Evolutionary conservation across 2,797 vertebrate genomes (phyloP).

Genomic region (Lacerta viridis): DNA sequence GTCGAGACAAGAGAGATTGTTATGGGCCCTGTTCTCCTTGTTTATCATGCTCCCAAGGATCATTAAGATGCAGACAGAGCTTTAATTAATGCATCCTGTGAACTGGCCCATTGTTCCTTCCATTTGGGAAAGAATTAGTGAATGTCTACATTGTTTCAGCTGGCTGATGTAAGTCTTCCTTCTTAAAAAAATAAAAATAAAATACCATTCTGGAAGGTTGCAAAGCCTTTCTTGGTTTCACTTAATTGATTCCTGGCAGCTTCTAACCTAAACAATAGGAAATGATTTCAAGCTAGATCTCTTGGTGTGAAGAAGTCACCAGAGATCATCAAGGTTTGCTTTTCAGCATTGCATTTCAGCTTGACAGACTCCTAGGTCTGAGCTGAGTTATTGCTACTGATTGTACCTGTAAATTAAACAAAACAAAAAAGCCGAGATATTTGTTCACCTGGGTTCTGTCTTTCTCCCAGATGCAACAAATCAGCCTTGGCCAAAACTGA

Average conservation of each 20-base stretch:
- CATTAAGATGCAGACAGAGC: background rate
- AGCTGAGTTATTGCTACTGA: background rate
- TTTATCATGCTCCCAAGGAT: background rate
- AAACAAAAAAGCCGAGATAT: background rate
- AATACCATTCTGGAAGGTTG: background rate
- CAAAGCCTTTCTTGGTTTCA: background rate
- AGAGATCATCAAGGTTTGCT: background rate
- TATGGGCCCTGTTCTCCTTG: accelerated
- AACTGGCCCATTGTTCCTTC: background rate
- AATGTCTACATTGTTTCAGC: constrained; percentile 19
- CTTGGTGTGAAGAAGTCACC: background rate
- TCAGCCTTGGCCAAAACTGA: background rate
- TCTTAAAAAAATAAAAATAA: background rate
- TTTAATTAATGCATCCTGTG: accelerated
- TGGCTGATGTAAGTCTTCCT: background rate
- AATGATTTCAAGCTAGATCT: background rate
- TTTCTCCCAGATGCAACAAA: background rate
- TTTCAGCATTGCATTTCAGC: background rate
- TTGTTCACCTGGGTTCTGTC: background rate
- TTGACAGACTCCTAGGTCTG: background rate
- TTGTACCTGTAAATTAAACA: background rate
- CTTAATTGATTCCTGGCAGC: background rate
- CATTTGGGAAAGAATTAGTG: background rate
- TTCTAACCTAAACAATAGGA: background rate
- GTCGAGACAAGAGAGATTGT: background rate